Evolutionary conservation across 1,140 invertebrate species (phyloP).

Genomic region (Vollenhovia emeryi): DNA sequence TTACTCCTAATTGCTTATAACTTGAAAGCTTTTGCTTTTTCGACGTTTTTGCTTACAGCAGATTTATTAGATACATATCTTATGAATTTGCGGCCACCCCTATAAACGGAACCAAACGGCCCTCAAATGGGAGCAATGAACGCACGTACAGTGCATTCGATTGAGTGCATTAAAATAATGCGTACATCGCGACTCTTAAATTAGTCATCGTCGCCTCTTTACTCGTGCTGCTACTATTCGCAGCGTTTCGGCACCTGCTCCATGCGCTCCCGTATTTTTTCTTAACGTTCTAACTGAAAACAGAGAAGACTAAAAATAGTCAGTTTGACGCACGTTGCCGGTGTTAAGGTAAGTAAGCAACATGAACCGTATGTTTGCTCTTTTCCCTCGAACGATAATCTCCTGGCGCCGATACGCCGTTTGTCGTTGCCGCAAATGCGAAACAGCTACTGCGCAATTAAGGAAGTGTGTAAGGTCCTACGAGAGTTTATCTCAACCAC

Average conservation of each 20-base stretch:
- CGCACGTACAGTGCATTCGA: not conserved
- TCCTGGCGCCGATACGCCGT: not conserved
- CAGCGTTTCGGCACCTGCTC: slow-evolving; percentile 44
- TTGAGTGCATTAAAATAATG: slow-evolving; percentile 39
- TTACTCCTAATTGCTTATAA: not conserved
- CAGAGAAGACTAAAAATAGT: slow-evolving; percentile 51
- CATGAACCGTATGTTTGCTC: slow-evolving; percentile 44
- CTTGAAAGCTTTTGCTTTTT: not conserved
- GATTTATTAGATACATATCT: slow-evolving; percentile 2
- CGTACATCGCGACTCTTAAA: slow-evolving; percentile 40
- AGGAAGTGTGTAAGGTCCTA: not conserved
- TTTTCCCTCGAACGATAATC: slow-evolving; percentile 21
- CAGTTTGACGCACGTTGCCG: slow-evolving; percentile 50
- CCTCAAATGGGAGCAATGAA: not conserved
- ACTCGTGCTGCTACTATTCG: not conserved
- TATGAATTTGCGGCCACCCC: not conserved
- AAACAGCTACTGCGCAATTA: not conserved
- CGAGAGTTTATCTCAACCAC: not conserved
- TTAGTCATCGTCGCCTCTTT: slow-evolving; percentile 5
- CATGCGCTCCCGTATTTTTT: slow-evolving; percentile 39
- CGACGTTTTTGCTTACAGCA: not conserved
- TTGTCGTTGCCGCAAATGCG: not conserved
- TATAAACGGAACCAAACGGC: not conserved
- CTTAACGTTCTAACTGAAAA: slow-evolving; percentile 57
- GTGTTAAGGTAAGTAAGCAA: slow-evolving; percentile 57